A percentile compares a stretch with the other conserved stretches of the same genome.
phyloP scores from a whole-genome alignment of 2,888 invertebrate genomes.

The Chaitophorus viminalis region DNA sequence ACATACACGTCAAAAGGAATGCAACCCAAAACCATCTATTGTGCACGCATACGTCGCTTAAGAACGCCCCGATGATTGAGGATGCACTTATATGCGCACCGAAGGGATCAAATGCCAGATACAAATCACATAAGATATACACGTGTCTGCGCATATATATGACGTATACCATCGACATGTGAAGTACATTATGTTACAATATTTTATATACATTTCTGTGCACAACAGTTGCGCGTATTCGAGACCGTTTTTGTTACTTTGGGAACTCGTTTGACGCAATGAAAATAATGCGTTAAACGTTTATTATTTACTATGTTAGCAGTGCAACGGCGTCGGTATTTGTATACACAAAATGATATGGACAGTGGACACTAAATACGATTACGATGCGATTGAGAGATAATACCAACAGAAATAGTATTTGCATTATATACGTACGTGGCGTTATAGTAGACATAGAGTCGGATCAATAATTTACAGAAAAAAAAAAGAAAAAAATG shows the following conservation, averaged over 20 bases:
- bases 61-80: constrained; percentile 27
- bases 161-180: too few relatives aligned
- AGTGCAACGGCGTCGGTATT: background rate
- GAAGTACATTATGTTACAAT: background rate
- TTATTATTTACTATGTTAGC: background rate
- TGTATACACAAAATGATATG: background rate
- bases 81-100: background rate
- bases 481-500: background rate
- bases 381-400: background rate
- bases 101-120: constrained; percentile 4
- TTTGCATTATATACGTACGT: too few relatives aligned
- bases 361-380: background rate
- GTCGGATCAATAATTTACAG: background rate
- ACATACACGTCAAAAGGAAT: constrained; percentile 39
- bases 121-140: background rate
- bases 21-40: constrained; percentile 36
- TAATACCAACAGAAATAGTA: too few relatives aligned
- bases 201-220: background rate
- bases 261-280: background rate
- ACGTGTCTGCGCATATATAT: too few relatives aligned
- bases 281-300: background rate
- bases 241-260: background rate
- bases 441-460: too few relatives aligned
- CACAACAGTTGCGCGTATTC: background rate
- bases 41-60: background rate